Evolutionary conservation across 2,888 invertebrate genomes (phyloP).

Genomic region (Odontomyia ornata): DNA sequence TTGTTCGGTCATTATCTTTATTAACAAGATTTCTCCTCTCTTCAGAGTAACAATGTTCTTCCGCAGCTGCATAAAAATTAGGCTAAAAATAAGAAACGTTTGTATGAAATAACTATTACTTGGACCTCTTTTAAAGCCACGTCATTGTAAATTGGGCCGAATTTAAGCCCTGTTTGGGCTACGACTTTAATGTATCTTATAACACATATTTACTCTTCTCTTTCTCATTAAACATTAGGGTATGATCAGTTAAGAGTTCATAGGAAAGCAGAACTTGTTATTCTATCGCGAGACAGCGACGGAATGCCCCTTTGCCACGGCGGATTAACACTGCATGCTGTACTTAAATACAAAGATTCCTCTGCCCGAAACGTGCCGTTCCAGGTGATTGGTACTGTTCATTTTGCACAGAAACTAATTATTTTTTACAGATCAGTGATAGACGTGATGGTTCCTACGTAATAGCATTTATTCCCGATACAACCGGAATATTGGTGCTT

Average conservation of each 20-base stretch:
- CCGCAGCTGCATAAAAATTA: too few relatives aligned
- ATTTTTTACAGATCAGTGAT: constrained; percentile 65
- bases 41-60: too few relatives aligned
- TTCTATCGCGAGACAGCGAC: constrained; percentile 72
- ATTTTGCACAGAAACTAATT: background rate
- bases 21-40: too few relatives aligned
- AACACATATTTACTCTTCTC: too few relatives aligned
- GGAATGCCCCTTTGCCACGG: constrained; percentile 74
- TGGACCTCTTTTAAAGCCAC: too few relatives aligned
- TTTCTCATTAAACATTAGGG: constrained; percentile 51
- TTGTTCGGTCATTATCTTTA: too few relatives aligned
- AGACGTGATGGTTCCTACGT: constrained; percentile 73
- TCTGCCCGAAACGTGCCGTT: constrained; percentile 63
- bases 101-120: too few relatives aligned
- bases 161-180: too few relatives aligned
- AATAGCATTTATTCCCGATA: constrained; percentile 70
- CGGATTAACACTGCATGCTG: constrained; percentile 70
- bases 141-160: too few relatives aligned
- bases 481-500: constrained; percentile 71
- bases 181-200: too few relatives aligned
- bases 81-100: too few relatives aligned
- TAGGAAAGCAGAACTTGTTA: constrained; percentile 68
- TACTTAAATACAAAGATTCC: constrained; percentile 67
- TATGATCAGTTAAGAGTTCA: constrained; percentile 69
- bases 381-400: constrained; percentile 59